Conservation (phyloP, 2,797 vertebrate species). For the Pangasius macronema region DNA sequence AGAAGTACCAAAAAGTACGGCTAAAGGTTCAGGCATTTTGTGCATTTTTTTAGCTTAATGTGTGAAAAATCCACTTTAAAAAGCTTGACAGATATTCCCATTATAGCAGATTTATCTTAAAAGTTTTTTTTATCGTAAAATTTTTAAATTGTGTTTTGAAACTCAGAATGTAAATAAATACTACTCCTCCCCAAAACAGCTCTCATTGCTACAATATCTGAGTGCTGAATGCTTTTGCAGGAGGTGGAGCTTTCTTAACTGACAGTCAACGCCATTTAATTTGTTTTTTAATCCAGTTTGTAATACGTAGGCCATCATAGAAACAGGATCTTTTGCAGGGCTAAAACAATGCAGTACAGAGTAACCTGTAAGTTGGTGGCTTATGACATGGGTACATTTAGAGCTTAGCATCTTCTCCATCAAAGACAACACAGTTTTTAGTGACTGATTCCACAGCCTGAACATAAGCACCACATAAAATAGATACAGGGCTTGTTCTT, state of each 20-base stretch:
- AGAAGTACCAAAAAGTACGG: not conserved
- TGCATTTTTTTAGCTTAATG: not conserved
- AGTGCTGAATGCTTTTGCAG: not conserved
- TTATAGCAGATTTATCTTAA: not conserved
- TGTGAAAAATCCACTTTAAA: not conserved
- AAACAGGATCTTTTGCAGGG: not conserved
- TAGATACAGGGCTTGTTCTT: not conserved
- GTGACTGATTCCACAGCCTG: not conserved
- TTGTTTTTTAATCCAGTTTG: not conserved
- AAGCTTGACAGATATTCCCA: not conserved
- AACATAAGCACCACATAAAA: not conserved
- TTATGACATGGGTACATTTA: not conserved
- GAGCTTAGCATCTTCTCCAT: not conserved
- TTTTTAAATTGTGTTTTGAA: not conserved
- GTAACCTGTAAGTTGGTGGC: not conserved
- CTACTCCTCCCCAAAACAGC: not conserved
- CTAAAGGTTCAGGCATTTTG: not conserved
- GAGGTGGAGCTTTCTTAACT: not conserved
- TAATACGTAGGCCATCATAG: not conserved
- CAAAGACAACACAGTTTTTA: not conserved
- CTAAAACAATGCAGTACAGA: not conserved
- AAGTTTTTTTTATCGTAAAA: not conserved
- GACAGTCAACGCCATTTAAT: not conserved
- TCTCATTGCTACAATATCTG: not conserved
- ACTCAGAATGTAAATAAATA: not conserved